phyloP scores from a whole-genome alignment of 2,797 vertebrate species.

The Eremophila alpestris region DNA sequence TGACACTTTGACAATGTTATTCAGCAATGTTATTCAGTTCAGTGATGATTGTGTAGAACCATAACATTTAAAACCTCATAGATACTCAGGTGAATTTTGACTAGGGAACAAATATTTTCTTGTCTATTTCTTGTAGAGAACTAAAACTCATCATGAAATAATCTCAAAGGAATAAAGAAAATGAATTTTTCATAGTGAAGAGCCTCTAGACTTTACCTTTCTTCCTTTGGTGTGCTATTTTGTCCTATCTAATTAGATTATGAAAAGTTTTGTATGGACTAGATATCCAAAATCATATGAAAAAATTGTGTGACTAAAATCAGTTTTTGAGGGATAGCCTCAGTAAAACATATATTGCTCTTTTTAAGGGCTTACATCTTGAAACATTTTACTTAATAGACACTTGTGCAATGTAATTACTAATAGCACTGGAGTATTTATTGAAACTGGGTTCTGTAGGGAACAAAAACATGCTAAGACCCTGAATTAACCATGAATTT shows the following conservation, averaged over 20 bases:
- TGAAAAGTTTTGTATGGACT: not conserved
- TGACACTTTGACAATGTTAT: not conserved
- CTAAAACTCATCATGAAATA: not conserved
- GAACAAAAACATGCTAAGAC: not conserved
- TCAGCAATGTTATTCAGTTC: not conserved
- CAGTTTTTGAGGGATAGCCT: accelerated
- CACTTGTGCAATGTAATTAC: not conserved
- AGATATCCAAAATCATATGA: not conserved
- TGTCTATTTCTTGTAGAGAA: not conserved
- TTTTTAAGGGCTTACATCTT: constrained; percentile 10
- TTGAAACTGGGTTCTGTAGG: not conserved
- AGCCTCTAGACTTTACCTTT: not conserved
- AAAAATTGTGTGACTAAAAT: not conserved
- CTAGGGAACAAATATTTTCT: not conserved
- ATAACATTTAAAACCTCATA: not conserved
- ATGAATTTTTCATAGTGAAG: not conserved
- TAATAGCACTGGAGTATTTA: not conserved
- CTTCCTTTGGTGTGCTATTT: not conserved
- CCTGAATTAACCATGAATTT: not conserved
- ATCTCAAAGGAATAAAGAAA: not conserved
- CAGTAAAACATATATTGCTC: not conserved
- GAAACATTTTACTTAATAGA: not conserved
- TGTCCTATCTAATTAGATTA: not conserved
- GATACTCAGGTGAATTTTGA: not conserved
- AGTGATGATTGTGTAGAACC: not conserved